A percentile compares a stretch with the other conserved stretches of the same genome.
Evolutionary conservation across 2,888 invertebrate species (phyloP).

Genomic region (Holacanthella duospinosa): DNA sequence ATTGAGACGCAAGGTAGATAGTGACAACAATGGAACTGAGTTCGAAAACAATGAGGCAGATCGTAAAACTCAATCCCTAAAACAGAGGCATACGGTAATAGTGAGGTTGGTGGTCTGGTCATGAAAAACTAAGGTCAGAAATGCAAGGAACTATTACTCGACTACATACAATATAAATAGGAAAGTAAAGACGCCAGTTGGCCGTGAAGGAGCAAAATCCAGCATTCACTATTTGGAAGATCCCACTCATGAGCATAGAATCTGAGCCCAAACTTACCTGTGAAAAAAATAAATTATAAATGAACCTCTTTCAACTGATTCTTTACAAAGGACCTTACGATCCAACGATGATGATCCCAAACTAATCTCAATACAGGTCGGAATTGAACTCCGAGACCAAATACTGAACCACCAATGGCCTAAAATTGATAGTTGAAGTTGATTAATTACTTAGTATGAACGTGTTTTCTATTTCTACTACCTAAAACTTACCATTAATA

Average conservation of each 20-base stretch:
- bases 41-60: neutral
- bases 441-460: neutral
- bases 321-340: neutral
- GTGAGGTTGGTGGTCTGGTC: no score
- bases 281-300: neutral
- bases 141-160: neutral
- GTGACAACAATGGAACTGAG: neutral
- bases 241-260: neutral
- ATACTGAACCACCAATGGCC: neutral
- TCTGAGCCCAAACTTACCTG: neutral
- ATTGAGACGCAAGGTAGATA: neutral
- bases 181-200: neutral
- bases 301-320: neutral
- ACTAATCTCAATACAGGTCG: neutral
- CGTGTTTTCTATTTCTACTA: no score
- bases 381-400: neutral
- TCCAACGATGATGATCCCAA: neutral
- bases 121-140: no score
- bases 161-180: neutral
- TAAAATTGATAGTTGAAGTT: neutral
- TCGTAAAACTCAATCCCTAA: neutral
- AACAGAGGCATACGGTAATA: no score
- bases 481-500: neutral
- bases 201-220: neutral
- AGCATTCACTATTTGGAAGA: neutral